Evolutionary conservation across 1,140 invertebrate genomes (phyloP), one percentile per base, ranked within the genome.

Genomic region (Propsilocerus akamusi): DNA sequence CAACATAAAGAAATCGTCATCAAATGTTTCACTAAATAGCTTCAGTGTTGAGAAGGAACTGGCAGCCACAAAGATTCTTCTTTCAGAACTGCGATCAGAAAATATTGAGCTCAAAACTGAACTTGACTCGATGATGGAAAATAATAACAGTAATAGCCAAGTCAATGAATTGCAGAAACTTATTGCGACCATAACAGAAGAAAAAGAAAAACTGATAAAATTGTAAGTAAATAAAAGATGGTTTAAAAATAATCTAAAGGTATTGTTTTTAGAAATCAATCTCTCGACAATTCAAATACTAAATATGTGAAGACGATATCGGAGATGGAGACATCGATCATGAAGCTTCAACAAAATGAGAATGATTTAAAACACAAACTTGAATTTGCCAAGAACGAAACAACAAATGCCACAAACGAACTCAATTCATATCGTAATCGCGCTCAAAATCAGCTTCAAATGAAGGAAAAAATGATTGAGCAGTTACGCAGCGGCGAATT

Each of bases 401-500:
- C 76, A 14, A 63, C 65, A 46, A 63, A 69, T 12, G 66, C 72
- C 37, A 74, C 77, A 54, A 71, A 70, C 20, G 81, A 82, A 58
- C 66, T 80, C 47, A 72, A 76, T 54, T 77, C 81, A 52, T 85
- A 87, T 62, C 77, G 77, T 61, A 66, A 67, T 5, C 72, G 78
- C 55, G 86, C 85, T 6, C 72, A 83, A 49, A 76, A 75, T 55
- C 86, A 83, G 50, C 63, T 90, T 17, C 72, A 83, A 62, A 79
- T 82, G 52, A 87, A 87, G 63, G 84, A 88, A 55, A 74, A 77
- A 54, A 61, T 86, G 12, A 86, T 87, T 52, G 59, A 71, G 11
- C 76, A 77, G 57, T 62, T 86, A 11, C 75, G 62, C 26, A 41
- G 51, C 0, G 26, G 12, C n/a, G 32, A 74, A 55, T 72, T 53